Conservation (phyloP, 2,113 vertebrate genomes). For the Ploceus nigricollis region DNA sequence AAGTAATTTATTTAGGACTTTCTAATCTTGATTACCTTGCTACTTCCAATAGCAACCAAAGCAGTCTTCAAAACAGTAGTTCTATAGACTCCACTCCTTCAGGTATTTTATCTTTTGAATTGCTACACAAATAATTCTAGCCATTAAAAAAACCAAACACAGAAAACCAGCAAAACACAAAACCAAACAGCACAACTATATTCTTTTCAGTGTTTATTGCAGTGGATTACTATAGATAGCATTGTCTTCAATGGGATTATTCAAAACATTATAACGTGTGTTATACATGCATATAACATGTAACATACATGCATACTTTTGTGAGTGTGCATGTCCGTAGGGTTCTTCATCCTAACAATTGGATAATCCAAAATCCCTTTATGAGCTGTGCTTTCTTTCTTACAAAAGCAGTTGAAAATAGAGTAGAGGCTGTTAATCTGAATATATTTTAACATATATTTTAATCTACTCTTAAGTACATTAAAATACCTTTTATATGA, state of each 20-base stretch:
- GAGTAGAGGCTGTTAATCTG: background rate
- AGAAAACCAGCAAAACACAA: background rate
- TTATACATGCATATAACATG: too few relatives aligned
- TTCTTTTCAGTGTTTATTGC: background rate
- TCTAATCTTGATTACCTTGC: background rate
- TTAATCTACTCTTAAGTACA: background rate
- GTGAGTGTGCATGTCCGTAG: background rate
- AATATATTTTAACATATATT: background rate
- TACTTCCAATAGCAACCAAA: background rate
- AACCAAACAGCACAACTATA: background rate
- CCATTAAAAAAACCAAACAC: background rate
- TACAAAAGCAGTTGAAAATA: background rate
- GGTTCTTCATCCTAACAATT: background rate
- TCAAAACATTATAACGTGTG: background rate
- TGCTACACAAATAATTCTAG: background rate
- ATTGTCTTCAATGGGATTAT: background rate
- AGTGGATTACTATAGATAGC: background rate
- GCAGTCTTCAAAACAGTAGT: background rate
- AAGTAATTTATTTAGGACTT: background rate
- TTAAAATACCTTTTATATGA: background rate
- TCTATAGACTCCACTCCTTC: background rate
- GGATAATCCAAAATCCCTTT: background rate
- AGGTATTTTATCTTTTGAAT: background rate
- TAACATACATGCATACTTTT: background rate
- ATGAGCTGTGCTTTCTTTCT: background rate